Evolutionary conservation across 2,888 invertebrate species (phyloP).

Genomic region (Eustalomyia histrio): DNA sequence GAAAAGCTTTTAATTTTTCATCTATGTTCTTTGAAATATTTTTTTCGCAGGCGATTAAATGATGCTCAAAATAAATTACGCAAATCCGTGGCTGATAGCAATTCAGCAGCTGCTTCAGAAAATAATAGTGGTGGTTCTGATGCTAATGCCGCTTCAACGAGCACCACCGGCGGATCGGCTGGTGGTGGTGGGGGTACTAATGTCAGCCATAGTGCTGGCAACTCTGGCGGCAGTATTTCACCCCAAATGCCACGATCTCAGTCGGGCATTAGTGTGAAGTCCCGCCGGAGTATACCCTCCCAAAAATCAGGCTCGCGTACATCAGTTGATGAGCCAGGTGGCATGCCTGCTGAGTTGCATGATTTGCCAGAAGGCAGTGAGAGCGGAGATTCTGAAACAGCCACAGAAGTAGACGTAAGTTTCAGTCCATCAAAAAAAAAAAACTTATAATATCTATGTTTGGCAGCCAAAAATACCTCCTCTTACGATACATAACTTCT

Average conservation of each 20-base stretch:
- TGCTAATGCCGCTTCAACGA: slow-evolving; percentile 67
- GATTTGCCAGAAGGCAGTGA: slow-evolving; percentile 82
- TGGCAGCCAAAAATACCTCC: no score
- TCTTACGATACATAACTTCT: no score
- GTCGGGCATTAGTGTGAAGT: slow-evolving; percentile 81
- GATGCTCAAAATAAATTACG: slow-evolving; percentile 79
- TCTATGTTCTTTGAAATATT: not conserved
- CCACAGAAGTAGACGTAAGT: slow-evolving; percentile 86
- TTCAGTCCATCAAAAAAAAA: not conserved
- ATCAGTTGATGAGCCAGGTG: slow-evolving; percentile 81
- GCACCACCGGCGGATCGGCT: slow-evolving; percentile 65
- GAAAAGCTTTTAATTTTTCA: no score
- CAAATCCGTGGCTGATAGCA: slow-evolving; percentile 78
- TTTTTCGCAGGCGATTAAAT: slow-evolving; percentile 76
- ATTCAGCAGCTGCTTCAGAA: slow-evolving; percentile 73
- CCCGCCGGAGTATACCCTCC: slow-evolving; percentile 81
- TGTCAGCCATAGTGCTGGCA: slow-evolving; percentile 58
- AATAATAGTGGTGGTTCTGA: slow-evolving; percentile 76
- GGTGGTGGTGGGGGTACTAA: slow-evolving; percentile 60
- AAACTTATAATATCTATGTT: no score
- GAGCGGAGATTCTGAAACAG: slow-evolving; percentile 84
- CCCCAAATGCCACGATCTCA: slow-evolving; percentile 80
- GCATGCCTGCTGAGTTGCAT: slow-evolving; percentile 80
- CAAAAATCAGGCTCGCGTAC: slow-evolving; percentile 81
- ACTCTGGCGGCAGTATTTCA: slow-evolving; percentile 75